Evolutionary conservation across 2,113 vertebrate species (phyloP), one percentile per base, ranked within the genome.

Genomic region (Pavo muticus): DNA sequence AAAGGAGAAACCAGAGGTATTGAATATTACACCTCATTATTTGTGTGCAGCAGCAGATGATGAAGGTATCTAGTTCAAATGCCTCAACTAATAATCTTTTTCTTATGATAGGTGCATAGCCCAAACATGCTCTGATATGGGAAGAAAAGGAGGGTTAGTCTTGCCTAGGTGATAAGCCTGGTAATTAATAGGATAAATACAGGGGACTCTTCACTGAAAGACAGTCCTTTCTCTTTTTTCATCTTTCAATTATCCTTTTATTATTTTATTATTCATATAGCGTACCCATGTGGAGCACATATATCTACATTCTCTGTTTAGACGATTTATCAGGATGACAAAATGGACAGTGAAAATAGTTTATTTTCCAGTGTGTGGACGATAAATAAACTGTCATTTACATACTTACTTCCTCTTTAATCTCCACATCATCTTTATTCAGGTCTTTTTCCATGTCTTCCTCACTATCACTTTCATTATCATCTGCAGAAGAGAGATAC

Each of bases 351-450:
- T 1, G 9, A 65, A 5, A 45, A 37, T 12, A 4, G 30, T 90
- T 85, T 37, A 25, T 32, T 86, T 91, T 52, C 50, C 56, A 59
- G 25, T 35, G 48, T 3, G 13, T 2, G 18, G 30, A 77, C 20
- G 10, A 70, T 74, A 70, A 77, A 84, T 44, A 84, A 91, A 61
- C 23, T 37, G 25, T 64, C 14, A 15, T 52, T 93, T 9, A 4
- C 93, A 81, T 48, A 98, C 98, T 84, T 97, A 99, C 98, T 78
- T 98, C 98, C 70, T 98, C 98, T 63, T 96, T 98, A 65, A 10
- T 92, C 15, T 97, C 98, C 45, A 52, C 35, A 18, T 97, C 96
- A 44, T 98, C 98, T 3, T 90, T 95, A 77, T 97, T 97, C 18
- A 39, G 24, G 20, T 98, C 97, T 73, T 95, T 97, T 75, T 98